Evolutionary conservation across 2,113 vertebrate genomes (phyloP), one percentile per base, ranked within the genome.

Genomic region (Corythornis vintsioides): DNA sequence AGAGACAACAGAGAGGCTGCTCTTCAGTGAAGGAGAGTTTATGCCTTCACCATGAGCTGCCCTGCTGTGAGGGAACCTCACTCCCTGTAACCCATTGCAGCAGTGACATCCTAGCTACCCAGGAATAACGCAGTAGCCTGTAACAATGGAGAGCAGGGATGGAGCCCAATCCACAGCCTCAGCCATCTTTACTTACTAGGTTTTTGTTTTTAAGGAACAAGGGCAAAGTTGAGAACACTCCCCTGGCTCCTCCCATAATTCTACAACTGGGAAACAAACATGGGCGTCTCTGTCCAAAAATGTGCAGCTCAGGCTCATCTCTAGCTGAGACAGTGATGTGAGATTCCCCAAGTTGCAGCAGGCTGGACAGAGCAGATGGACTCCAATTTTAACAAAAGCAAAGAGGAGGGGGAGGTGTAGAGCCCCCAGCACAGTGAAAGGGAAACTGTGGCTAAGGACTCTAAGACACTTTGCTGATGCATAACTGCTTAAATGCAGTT

Each of bases 201-300:
- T 29, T 89, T 77, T 43, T 40, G 2, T 38, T 87, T 93, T 55
- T 29, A 71, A 90, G 56, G 29, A 93, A 89, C 38, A 89, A 47
- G 89, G 56, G 20, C 53, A 87, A 95, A 92, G 74, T 85, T 93
- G 83, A 93, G 85, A 83, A 43, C 17, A 50, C 25, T 74, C 11
- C 10, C 8, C 17, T 4, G 2, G 11, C 20, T 33, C 22, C n/a
- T 45, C 15, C 59, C 38, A n/a, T 66, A 89, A 75, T 55, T 87
- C 35, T 69, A 11, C 45, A n/a, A 42, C 19, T 73, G 71, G 66
- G 60, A 94, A 95, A 83, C 25, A 71, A 91, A 40, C 40, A 71
- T n/a, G 87, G 59, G 38, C 55, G 22, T 76, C 71, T 76, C 64
- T 4, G 1, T 95, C 94, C 84, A 96, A 95, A 91, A 92, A 76